Conservation (phyloP, 2,113 vertebrate genomes). For the Clarias macrocephalus region DNA sequence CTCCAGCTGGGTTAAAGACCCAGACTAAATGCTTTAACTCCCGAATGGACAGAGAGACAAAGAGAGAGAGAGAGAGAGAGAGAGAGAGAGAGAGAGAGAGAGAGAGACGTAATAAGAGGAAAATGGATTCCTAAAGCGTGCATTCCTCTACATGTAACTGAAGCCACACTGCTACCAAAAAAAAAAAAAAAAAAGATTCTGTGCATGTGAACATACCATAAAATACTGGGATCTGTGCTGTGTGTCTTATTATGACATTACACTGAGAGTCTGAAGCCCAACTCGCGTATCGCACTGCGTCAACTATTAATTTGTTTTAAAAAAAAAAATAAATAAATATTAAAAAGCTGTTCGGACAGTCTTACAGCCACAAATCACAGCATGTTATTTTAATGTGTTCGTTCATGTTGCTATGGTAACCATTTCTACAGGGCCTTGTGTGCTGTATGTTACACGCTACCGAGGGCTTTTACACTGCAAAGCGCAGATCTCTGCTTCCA, state of each 20-base stretch:
- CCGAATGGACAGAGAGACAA: neutral
- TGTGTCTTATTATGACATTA: neutral
- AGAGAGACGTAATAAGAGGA: neutral
- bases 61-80: neutral
- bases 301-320: neutral
- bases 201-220: neutral
- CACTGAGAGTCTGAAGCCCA: neutral
- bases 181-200: neutral
- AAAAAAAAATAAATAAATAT: neutral
- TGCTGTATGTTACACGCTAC: neutral
- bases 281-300: neutral
- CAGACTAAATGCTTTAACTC: conserved; percentile 34
- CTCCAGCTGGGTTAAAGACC: conserved; percentile 40
- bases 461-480: neutral
- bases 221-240: neutral
- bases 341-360: neutral
- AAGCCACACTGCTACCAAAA: neutral
- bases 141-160: neutral
- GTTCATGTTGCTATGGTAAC: neutral
- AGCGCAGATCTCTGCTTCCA: neutral
- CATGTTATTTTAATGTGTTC: neutral
- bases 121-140: neutral
- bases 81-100: neutral
- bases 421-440: neutral
- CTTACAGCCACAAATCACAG: neutral